Conservation (phyloP, 2,113 vertebrate species). For the Pseudorectes ferrugineus region DNA sequence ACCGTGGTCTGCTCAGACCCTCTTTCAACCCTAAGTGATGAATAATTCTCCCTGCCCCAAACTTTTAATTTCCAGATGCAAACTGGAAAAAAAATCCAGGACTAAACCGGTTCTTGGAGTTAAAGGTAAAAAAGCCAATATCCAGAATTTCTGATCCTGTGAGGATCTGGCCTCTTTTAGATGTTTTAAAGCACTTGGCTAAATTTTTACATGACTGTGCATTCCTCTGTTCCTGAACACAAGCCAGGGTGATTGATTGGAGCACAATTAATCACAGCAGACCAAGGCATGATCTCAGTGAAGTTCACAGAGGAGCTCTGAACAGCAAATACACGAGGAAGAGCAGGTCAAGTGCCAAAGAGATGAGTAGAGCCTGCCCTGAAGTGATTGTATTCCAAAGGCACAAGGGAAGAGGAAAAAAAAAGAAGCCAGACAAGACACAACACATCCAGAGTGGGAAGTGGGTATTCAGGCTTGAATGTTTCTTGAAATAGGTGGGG, state of each 20-base stretch:
- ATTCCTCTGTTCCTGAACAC: not conserved
- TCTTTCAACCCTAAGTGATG: not conserved
- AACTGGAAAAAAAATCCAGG: not conserved
- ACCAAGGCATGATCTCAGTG: not conserved
- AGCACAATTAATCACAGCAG: slow-evolving; percentile 22
- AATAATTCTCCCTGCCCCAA: accelerated
- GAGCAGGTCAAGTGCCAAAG: slow-evolving; percentile 48
- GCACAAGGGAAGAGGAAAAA: not conserved
- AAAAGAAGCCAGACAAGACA: slow-evolving; percentile 37
- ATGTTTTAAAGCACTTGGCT: not conserved
- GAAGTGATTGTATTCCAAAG: slow-evolving; percentile 38
- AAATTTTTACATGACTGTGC: not conserved
- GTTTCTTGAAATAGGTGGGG: slow-evolving; percentile 46
- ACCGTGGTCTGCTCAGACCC: not conserved
- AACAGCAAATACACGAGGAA: not conserved
- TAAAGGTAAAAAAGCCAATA: not conserved
- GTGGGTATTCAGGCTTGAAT: slow-evolving; percentile 41
- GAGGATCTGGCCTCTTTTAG: not conserved
- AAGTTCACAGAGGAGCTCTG: slow-evolving; percentile 4
- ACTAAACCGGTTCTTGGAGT: not conserved
- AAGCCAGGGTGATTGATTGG: slow-evolving; percentile 32
- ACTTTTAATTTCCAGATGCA: not conserved
- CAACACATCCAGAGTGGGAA: slow-evolving; percentile 54
- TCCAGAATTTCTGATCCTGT: not conserved
- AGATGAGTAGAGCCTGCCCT: slow-evolving; percentile 48